Percentiles rank a stretch among this genome's conserved stretches.
Evolutionary conservation across 1,140 invertebrate species (phyloP).

Genomic region (Musca vetustissima): DNA sequence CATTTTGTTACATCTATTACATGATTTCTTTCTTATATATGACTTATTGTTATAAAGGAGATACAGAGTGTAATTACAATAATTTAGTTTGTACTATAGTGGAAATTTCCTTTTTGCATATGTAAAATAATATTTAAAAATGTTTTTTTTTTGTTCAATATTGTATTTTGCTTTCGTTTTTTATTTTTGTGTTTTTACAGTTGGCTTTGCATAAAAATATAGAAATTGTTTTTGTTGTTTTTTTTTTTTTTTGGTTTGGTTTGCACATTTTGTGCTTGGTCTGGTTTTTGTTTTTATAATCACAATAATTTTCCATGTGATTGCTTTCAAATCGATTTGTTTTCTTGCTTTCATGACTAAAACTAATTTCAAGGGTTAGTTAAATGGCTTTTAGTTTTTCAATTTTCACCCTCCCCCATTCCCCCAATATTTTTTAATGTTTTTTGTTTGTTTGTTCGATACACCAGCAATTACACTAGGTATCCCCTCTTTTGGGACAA

Average conservation of each 20-base stretch:
- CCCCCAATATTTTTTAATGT: background rate
- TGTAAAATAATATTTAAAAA: background rate
- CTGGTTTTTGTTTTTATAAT: background rate
- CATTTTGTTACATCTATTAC: slow-evolving; percentile 46
- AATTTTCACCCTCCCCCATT: background rate
- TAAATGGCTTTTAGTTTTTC: background rate
- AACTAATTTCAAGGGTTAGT: background rate
- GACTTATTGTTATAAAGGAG: slow-evolving; percentile 38
- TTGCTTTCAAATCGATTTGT: slow-evolving; percentile 14
- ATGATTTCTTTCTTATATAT: background rate
- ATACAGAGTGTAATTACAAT: slow-evolving; percentile 56
- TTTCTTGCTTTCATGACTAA: background rate
- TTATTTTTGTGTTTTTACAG: background rate
- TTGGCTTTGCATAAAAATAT: background rate
- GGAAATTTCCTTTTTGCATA: background rate
- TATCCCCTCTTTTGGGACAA: slow-evolving; percentile 39
- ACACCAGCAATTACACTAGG: slow-evolving; percentile 53
- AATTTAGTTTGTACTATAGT: slow-evolving; percentile 24
- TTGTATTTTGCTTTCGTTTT: slow-evolving; percentile 1
- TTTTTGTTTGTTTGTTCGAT: background rate
- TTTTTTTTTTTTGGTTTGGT: background rate
- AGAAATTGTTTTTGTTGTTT: too few relatives aligned
- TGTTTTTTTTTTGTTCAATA: background rate
- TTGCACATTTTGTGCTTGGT: too few relatives aligned
- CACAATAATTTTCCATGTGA: slow-evolving; percentile 19